These are phyloP conservation scores for Dryocosmus kuriphilus DNA, from an alignment of 2,888 invertebrate species.

Conservation along the genomic window DNA sequence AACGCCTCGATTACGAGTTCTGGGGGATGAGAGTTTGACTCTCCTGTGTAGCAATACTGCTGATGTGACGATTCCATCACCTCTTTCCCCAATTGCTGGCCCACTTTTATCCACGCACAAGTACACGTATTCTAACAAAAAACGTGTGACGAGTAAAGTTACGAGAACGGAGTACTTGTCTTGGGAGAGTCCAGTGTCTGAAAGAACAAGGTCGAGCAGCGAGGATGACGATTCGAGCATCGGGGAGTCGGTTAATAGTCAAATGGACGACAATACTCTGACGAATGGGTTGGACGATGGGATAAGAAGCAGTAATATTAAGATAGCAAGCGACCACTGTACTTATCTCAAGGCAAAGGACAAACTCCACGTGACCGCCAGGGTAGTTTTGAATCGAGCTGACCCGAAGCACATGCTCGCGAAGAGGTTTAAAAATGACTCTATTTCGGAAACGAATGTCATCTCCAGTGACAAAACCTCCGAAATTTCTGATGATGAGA, in stretches of 20 bases:
- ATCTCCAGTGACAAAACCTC: slow-evolving; percentile 69
- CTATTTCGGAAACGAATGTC: slow-evolving; percentile 64
- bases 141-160: slow-evolving; percentile 69
- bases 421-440: slow-evolving; percentile 66
- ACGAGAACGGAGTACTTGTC: slow-evolving; percentile 67
- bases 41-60: slow-evolving; percentile 68
- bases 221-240: slow-evolving; percentile 70
- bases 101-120: slow-evolving; percentile 72
- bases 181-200: slow-evolving; percentile 74
- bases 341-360: slow-evolving; percentile 67
- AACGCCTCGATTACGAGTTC: slow-evolving; percentile 71
- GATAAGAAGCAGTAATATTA: slow-evolving; percentile 50
- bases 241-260: slow-evolving; percentile 69
- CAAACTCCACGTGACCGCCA: slow-evolving; percentile 68
- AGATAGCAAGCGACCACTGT: slow-evolving; percentile 62
- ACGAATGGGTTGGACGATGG: slow-evolving; percentile 70
- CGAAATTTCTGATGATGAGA: slow-evolving; percentile 72
- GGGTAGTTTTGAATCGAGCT: slow-evolving; percentile 69
- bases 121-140: slow-evolving; percentile 74
- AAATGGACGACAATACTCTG: slow-evolving; percentile 67
- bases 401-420: slow-evolving; percentile 65
- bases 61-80: slow-evolving; percentile 72
- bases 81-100: slow-evolving; percentile 72
- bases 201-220: slow-evolving; percentile 71
- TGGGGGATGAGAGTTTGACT: slow-evolving; percentile 73